Evolutionary conservation across 2,113 vertebrate genomes (phyloP).

Genomic region (Girardinichthys multiradiatus): DNA sequence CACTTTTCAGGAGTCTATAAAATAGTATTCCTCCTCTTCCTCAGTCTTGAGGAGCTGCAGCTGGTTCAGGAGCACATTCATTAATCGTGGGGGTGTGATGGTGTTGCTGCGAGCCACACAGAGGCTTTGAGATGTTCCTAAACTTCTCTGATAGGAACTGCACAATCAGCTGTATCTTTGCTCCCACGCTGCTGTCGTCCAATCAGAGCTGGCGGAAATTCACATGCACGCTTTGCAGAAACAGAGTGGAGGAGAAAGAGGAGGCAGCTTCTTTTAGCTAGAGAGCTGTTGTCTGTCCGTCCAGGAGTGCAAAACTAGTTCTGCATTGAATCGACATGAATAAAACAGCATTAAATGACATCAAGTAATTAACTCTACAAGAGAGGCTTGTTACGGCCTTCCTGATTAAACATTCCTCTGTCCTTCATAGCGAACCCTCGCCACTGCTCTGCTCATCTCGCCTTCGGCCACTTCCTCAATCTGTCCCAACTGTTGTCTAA

Average conservation of each 20-base stretch:
- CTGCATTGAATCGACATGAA: conserved; percentile 79
- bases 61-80: conserved; percentile 28
- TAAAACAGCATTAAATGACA: conserved; percentile 80
- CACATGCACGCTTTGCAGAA: conserved; percentile 61
- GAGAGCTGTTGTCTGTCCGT: conserved; percentile 61
- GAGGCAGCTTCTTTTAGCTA: conserved; percentile 66
- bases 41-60: conserved; percentile 36
- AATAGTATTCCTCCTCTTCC: conserved; percentile 40
- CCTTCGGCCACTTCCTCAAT: conserved; percentile 39
- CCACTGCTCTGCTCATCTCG: conserved; percentile 44
- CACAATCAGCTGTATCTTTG: conserved; percentile 44
- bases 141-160: conserved; percentile 65
- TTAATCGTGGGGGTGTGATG: conserved; percentile 9
- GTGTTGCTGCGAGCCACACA: conserved; percentile 25
- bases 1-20: conserved; percentile 36
- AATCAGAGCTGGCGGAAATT: conserved; percentile 61
- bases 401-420: conserved; percentile 72
- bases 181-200: conserved; percentile 50
- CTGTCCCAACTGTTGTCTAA: conserved; percentile 38
- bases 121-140: conserved; percentile 32
- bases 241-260: conserved; percentile 43
- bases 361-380: conserved; percentile 78
- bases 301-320: conserved; percentile 78
- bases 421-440: conserved; percentile 60
- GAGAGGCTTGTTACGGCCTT: conserved; percentile 62